Conservation (phyloP, 2,888 invertebrate species). For the Eilema griseolum region DNA sequence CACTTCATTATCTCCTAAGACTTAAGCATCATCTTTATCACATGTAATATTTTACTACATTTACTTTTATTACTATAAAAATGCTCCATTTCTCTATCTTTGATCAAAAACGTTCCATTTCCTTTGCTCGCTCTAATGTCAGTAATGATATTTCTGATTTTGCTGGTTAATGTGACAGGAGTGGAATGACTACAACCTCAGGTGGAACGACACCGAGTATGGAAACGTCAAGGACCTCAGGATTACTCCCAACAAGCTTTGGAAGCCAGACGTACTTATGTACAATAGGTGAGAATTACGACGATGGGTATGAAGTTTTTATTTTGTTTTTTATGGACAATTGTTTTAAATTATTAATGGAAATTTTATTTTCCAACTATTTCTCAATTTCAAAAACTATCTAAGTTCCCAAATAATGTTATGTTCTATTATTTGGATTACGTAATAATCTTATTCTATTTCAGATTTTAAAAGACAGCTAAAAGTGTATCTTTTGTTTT, state of each 20-base stretch:
- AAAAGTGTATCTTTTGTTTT: not conserved
- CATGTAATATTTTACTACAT: constrained; percentile 24
- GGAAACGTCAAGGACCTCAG: constrained; percentile 97
- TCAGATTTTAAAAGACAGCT: constrained; percentile 3
- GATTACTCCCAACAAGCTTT: constrained; percentile 97
- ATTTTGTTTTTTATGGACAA: not conserved
- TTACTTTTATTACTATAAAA: constrained; percentile 2
- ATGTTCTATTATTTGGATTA: not conserved
- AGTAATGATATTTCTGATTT: constrained; percentile 53
- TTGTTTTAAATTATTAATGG: not conserved
- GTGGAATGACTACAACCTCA: constrained; percentile 99
- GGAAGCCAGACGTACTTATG: constrained; percentile 99
- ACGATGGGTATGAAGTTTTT: constrained; percentile 36
- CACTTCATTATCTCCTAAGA: constrained; percentile 42
- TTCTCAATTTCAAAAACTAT: not conserved
- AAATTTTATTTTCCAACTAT: not conserved
- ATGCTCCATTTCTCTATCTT: constrained; percentile 14
- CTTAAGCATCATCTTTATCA: constrained; percentile 28
- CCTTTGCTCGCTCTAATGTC: constrained; percentile 38
- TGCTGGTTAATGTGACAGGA: constrained; percentile 88
- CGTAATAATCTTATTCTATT: not conserved
- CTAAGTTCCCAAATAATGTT: not conserved
- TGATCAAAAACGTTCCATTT: constrained; percentile 46
- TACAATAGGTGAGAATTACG: constrained; percentile 95
- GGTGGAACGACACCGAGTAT: constrained; percentile 98